Percentiles rank a stretch among this genome's conserved stretches.
Conservation (phyloP, 2,797 vertebrate species). For the Sebastes oblongus region DNA sequence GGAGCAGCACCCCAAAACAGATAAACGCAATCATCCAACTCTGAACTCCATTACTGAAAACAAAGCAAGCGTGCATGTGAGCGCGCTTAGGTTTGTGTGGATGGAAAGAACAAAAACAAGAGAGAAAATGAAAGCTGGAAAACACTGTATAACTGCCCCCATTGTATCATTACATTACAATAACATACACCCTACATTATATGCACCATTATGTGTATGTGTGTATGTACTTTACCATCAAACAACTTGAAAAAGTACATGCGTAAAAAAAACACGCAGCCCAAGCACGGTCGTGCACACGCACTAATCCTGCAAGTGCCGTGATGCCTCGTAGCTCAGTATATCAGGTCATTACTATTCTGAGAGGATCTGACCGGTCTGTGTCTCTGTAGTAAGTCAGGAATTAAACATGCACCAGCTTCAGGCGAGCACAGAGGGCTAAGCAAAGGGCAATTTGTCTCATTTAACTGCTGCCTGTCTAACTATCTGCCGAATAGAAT, state of each 20-base stretch:
- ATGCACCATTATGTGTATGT: not conserved
- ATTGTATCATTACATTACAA: not conserved
- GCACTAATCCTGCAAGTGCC: not conserved
- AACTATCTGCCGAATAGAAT: conserved; percentile 47
- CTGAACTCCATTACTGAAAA: conserved; percentile 33
- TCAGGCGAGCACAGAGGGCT: conserved; percentile 53
- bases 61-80: conserved; percentile 13
- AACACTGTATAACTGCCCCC: not conserved
- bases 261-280: not conserved
- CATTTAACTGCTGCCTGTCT: conserved; percentile 60
- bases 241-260: not conserved
- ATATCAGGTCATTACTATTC: conserved; percentile 72
- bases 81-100: not conserved
- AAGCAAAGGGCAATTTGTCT: conserved; percentile 74
- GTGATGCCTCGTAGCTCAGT: not conserved
- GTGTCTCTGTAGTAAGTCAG: conserved; percentile 54
- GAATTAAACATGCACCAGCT: conserved; percentile 70
- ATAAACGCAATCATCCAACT: conserved; percentile 37
- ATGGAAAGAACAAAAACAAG: not conserved
- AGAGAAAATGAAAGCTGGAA: not conserved
- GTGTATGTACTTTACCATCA: not conserved
- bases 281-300: not conserved
- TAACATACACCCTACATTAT: not conserved
- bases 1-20: conserved; percentile 37
- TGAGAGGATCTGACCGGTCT: conserved; percentile 42